Evolutionary conservation across 2,113 vertebrate genomes (phyloP).

Genomic region (Micronycteris hirsuta): DNA sequence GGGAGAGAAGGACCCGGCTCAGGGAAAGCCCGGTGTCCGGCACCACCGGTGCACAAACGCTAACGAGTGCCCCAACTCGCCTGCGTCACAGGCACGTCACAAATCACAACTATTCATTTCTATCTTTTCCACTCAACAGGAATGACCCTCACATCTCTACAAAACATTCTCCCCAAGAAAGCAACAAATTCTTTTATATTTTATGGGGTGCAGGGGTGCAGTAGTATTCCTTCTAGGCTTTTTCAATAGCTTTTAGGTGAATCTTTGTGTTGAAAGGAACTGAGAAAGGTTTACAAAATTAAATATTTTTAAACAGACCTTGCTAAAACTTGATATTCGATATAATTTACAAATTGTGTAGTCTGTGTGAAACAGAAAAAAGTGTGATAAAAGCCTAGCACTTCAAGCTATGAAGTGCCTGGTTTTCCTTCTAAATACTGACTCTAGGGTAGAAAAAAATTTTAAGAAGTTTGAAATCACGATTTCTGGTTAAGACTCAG

Average conservation of each 20-base stretch:
- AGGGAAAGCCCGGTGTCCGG: not conserved
- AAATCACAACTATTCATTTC: not conserved
- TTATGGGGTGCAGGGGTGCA: not conserved
- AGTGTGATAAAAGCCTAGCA: not conserved
- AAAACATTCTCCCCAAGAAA: not conserved
- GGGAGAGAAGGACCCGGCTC: not conserved
- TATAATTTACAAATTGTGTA: not conserved
- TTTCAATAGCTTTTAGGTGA: not conserved
- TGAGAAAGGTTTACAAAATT: not conserved
- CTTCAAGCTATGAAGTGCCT: not conserved
- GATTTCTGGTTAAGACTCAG: constrained; percentile 15
- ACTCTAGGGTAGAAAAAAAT: not conserved
- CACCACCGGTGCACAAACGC: not conserved
- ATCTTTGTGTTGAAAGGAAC: not conserved
- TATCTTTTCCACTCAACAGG: not conserved
- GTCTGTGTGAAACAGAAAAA: not conserved
- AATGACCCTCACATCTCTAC: not conserved
- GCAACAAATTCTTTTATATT: not conserved
- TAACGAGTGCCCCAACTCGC: not conserved
- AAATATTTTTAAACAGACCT: not conserved
- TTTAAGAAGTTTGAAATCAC: not conserved
- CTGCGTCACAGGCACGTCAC: not conserved
- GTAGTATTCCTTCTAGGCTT: not conserved
- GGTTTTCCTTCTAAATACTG: constrained; percentile 4
- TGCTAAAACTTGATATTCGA: not conserved